Percentiles rank a stretch among this genome's conserved stretches.
Conservation (phyloP, 2,888 invertebrate genomes). For the Oscheius sp. region DNA sequence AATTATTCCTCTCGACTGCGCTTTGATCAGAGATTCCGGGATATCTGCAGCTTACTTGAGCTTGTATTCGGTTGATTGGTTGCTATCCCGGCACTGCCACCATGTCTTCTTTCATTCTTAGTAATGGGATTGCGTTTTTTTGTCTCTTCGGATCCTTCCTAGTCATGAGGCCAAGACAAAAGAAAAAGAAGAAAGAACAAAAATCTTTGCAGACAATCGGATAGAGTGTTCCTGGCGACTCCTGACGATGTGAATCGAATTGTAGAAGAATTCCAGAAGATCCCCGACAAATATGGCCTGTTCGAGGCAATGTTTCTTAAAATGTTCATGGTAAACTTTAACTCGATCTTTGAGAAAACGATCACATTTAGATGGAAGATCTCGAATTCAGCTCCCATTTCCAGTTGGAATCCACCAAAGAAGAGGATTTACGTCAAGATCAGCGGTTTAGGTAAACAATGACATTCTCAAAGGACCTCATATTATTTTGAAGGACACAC, state of each 20-base stretch:
- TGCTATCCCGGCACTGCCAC: background rate
- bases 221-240: slow-evolving; percentile 63
- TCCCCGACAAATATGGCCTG: slow-evolving; percentile 67
- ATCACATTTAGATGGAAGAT: slow-evolving; percentile 60
- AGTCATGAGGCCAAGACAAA: background rate
- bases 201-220: slow-evolving; percentile 52
- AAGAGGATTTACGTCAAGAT: slow-evolving; percentile 58
- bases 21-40: background rate
- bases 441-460: slow-evolving; percentile 44
- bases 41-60: too few relatives aligned
- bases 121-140: slow-evolving; percentile 14
- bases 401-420: slow-evolving; percentile 62
- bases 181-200: background rate
- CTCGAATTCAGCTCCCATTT: slow-evolving; percentile 66
- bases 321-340: slow-evolving; percentile 59
- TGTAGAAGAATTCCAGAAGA: slow-evolving; percentile 58
- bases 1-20: background rate
- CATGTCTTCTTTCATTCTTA: background rate
- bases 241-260: slow-evolving; percentile 66
- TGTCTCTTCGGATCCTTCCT: background rate
- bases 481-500: slow-evolving; percentile 60
- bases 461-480: background rate
- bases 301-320: slow-evolving; percentile 68
- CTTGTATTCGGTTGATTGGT: background rate
- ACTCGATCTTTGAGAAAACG: background rate